Evolutionary conservation across 2,113 vertebrate genomes (phyloP).

Genomic region (Hassar affinis): DNA sequence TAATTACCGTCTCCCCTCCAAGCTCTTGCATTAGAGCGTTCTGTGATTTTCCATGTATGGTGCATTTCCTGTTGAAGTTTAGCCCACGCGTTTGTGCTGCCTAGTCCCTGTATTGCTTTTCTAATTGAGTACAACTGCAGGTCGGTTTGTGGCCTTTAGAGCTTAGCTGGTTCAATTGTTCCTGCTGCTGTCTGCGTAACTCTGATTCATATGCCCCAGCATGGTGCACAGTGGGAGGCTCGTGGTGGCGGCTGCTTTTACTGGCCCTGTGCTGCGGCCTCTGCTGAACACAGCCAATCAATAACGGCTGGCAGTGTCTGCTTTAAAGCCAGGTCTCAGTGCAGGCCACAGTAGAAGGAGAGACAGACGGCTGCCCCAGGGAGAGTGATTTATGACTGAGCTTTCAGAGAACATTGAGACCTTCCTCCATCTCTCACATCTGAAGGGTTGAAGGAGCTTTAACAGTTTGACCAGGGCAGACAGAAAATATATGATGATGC

Average conservation of each 20-base stretch:
- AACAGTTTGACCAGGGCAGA: not conserved
- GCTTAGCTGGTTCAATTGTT: slow-evolving; percentile 23
- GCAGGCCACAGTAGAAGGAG: slow-evolving; percentile 31
- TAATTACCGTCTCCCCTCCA: not conserved
- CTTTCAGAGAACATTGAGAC: slow-evolving; percentile 36
- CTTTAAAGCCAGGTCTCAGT: slow-evolving; percentile 9
- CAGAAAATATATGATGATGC: not conserved
- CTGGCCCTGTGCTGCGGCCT: slow-evolving; percentile 16
- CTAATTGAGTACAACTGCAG: slow-evolving; percentile 8
- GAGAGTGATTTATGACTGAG: slow-evolving; percentile 33
- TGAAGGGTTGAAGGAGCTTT: not conserved
- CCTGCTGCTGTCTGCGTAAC: slow-evolving; percentile 22
- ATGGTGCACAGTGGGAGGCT: slow-evolving; percentile 19
- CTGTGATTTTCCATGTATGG: not conserved
- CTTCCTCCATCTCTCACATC: not conserved
- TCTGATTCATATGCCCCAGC: slow-evolving; percentile 42
- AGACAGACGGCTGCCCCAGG: slow-evolving; percentile 43
- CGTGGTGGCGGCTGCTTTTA: slow-evolving; percentile 6
- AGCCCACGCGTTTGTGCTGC: not conserved
- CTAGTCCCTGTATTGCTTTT: not conserved
- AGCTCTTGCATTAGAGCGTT: not conserved
- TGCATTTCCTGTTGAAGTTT: not conserved
- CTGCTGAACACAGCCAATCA: slow-evolving; percentile 29
- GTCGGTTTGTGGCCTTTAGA: slow-evolving; percentile 24
- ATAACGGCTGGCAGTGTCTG: slow-evolving; percentile 12